A percentile compares a stretch with the other conserved stretches of the same genome.
Conservation (phyloP, 2,797 vertebrate species). For the Hemitrygon akajei region DNA sequence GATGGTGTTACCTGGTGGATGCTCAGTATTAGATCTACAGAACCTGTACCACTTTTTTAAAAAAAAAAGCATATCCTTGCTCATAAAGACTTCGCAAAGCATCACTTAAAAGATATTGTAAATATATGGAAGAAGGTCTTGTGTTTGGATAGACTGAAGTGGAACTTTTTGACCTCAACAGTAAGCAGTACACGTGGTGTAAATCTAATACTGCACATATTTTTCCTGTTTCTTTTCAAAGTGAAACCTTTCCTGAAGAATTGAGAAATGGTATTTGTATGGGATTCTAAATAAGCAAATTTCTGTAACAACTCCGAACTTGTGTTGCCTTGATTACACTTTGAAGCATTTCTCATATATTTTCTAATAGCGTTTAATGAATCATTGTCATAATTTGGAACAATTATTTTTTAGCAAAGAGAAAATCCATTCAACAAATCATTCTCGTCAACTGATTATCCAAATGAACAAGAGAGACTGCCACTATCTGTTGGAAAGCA, state of each 20-base stretch:
- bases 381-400: not conserved
- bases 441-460: constrained; percentile 42
- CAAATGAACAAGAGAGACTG: constrained; percentile 40
- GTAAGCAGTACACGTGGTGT: too few species aligned
- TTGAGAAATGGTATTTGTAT: not conserved
- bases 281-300: not conserved
- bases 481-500: constrained; percentile 44
- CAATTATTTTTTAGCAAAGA: constrained; percentile 60
- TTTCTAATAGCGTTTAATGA: not conserved
- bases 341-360: not conserved
- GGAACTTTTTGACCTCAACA: too few species aligned
- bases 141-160: too few species aligned
- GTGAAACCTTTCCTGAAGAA: not conserved
- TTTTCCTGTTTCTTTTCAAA: too few species aligned
- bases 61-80: too few species aligned
- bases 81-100: too few species aligned
- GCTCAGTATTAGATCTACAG: too few species aligned
- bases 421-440: constrained; percentile 77
- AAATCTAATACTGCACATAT: too few species aligned
- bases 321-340: not conserved
- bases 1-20: too few species aligned
- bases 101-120: too few species aligned
- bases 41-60: too few species aligned
- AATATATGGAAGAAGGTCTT: too few species aligned
- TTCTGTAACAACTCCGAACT: not conserved